Conservation (phyloP, 1,140 invertebrate species). For the Teleopsis dalmanni region DNA sequence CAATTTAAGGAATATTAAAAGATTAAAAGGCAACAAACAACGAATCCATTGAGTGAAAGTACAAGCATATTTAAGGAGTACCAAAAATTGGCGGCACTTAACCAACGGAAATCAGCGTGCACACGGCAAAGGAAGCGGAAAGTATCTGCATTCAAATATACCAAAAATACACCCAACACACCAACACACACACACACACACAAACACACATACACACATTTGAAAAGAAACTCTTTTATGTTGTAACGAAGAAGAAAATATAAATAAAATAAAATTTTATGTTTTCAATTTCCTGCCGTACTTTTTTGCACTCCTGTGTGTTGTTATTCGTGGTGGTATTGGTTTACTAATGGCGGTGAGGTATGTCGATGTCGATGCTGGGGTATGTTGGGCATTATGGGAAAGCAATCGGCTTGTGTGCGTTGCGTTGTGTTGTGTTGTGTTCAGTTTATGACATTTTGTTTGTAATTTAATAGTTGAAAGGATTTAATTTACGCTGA, state of each 20-base stretch:
- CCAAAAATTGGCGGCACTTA: conserved; percentile 4
- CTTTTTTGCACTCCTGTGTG: not conserved
- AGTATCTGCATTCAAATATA: not conserved
- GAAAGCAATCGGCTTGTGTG: not conserved
- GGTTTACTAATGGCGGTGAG: not conserved
- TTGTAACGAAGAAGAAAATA: conserved; percentile 1
- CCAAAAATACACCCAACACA: not conserved
- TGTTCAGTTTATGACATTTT: too few relatives aligned
- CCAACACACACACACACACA: not conserved
- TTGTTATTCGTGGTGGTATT: not conserved
- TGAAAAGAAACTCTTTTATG: conserved; percentile 6
- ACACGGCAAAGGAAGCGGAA: conserved; percentile 5
- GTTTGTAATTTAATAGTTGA: too few relatives aligned
- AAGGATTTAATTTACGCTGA: too few relatives aligned
- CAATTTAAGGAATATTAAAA: too few relatives aligned
- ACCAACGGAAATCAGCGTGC: conserved; percentile 12
- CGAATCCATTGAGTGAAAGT: too few relatives aligned
- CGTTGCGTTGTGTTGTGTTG: too few relatives aligned
- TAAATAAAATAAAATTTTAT: conserved; percentile 14
- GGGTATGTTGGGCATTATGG: not conserved
- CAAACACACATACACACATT: conserved; percentile 3
- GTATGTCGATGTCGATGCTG: not conserved
- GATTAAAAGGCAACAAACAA: too few relatives aligned
- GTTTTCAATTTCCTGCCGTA: conserved; percentile 15
- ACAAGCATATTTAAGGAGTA: not conserved